Base-by-base conservation (phyloP, 2,113 vertebrate genomes). In the Puffinus mauretanicus region DNA sequence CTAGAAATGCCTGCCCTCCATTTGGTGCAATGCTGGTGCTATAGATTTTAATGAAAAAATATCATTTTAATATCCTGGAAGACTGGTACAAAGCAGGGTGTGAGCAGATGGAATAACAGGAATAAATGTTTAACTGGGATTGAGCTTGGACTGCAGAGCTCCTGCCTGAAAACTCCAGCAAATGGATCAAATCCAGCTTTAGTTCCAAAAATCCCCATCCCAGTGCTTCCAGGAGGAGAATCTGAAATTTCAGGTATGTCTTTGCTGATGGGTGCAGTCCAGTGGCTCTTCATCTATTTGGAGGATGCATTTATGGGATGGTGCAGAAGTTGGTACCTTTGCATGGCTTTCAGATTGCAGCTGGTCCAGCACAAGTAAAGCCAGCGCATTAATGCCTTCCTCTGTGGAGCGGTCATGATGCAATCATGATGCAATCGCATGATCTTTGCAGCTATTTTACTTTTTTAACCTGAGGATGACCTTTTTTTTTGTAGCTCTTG, bases 371-470 rank as follows among this genome's bases (percentile, higher is more conserved):
- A 16, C 15, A 21, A 52, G 36, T 5, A 32, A 9, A 83, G 11
- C 44, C 21, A 10, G 7, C 1, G 1, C 3, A 1, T 36, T 30
- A 16, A 6, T 18, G 5, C 24, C 38, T 21, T 70, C 44, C 60
- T 14, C 26, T 57, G 12, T 27, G 21, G 29, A 36, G 26, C 26
- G 7, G 20, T 81, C 27, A 0, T 24, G 52, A 60, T 34, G 18
- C 24, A 20, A 34, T 54, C 0, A 0, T 24, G 51, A 54, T 34
- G 18, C 24, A 20, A 38, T 54, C 0, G 0, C 16, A 3, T 10
- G 5, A 13, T 11, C 49, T 76, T 54, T 70, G 4, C 22, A 19
- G 11, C 26, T 77, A 3, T 70, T 85, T 66, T 27, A 21, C 24
- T 5, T 72, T 78, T 49, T 85, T 54, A 78, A 27, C 18, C 34